Conservation (phyloP, 2,113 vertebrate genomes). For the Bungarus multicinctus region DNA sequence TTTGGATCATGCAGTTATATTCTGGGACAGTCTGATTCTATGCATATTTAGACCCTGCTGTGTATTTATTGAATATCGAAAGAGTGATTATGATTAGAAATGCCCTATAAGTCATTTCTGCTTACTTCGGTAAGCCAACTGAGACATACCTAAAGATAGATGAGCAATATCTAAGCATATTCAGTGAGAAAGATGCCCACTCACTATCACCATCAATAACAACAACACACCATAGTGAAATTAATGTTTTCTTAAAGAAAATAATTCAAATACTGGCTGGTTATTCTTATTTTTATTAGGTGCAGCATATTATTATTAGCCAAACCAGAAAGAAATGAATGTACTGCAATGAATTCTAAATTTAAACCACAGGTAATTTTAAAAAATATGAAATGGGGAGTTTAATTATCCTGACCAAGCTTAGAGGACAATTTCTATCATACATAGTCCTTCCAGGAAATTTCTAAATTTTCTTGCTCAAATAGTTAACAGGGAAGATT, state of each 20-base stretch:
- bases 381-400: background rate
- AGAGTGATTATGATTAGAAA: too few species aligned
- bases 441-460: background rate
- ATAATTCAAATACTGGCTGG: background rate
- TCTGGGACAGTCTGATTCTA: too few species aligned
- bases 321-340: background rate
- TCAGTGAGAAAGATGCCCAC: background rate
- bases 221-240: background rate
- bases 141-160: too few species aligned
- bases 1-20: too few species aligned
- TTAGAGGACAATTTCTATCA: background rate
- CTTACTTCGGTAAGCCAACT: too few species aligned
- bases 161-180: too few species aligned
- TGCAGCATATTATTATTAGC: background rate
- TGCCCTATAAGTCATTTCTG: too few species aligned
- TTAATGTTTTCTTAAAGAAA: background rate
- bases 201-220: background rate
- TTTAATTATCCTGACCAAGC: background rate
- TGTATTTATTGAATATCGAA: too few species aligned
- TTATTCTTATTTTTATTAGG: background rate
- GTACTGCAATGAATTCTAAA: background rate
- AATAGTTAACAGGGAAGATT: background rate
- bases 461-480: background rate
- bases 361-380: background rate
- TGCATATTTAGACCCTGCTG: too few species aligned